These are phyloP conservation scores for Saxidomus purpurata DNA, from an alignment of 1,140 invertebrate species.

Conservation along the genomic window DNA sequence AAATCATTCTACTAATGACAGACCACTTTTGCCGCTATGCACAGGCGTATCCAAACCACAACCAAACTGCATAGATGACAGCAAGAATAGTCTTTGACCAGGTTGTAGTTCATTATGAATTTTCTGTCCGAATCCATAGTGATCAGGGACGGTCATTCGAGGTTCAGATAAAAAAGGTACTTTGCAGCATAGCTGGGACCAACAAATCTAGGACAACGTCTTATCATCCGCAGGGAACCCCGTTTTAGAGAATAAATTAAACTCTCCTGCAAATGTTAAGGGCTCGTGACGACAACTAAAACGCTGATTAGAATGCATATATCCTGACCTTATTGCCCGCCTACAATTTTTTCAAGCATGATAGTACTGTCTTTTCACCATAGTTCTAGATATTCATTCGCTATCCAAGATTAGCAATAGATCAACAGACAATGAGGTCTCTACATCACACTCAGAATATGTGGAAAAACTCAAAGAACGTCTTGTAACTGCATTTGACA, in stretches of 20 bases:
- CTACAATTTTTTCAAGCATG: conserved; percentile 58
- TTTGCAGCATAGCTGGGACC: conserved; percentile 61
- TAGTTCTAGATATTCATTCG: conserved; percentile 5
- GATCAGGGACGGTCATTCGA: conserved; percentile 61
- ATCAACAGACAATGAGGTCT: neutral
- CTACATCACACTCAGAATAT: neutral
- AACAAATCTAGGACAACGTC: conserved; percentile 36
- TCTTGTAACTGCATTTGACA: too few relatives aligned
- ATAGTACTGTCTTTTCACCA: neutral
- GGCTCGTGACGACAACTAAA: conserved; percentile 59
- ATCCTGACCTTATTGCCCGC: conserved; percentile 62
- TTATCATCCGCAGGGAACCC: neutral
- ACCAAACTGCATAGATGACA: conserved; percentile 34
- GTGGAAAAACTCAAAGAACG: too few relatives aligned
- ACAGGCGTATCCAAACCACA: neutral
- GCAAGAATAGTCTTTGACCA: conserved; percentile 17
- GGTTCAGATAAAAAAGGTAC: conserved; percentile 55
- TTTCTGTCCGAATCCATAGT: conserved; percentile 58
- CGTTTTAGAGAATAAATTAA: conserved; percentile 14
- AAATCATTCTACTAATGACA: conserved; percentile 18
- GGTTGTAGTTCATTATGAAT: conserved; percentile 5
- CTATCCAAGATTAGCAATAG: neutral
- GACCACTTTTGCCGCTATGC: conserved; percentile 45
- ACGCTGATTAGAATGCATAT: conserved; percentile 33
- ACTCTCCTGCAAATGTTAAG: conserved; percentile 18